phyloP scores from a whole-genome alignment of 92 coral and sea anemone genomes.

The Galaxea fascicularis region DNA sequence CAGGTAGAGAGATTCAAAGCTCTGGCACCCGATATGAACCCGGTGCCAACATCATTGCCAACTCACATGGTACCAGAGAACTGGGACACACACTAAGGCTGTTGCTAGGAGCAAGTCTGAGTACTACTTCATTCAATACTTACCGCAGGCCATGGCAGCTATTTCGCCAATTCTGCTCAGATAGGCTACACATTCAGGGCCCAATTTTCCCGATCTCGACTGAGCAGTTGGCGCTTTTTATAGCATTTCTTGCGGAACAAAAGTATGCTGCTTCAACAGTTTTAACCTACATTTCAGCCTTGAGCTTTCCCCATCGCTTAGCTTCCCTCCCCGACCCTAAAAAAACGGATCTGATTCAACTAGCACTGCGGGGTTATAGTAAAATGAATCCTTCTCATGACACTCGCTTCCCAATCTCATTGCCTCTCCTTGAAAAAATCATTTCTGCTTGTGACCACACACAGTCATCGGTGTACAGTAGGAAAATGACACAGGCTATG shows the following conservation, averaged over 20 bases:
- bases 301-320: constrained; percentile 41
- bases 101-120: constrained; percentile 20
- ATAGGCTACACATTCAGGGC: not conserved
- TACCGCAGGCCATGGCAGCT: constrained; percentile 10
- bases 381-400: constrained; percentile 44
- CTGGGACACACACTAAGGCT: constrained; percentile 32
- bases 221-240: constrained; percentile 23
- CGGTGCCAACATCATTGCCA: no score
- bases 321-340: constrained; percentile 29
- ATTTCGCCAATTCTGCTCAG: not conserved
- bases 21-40: constrained; percentile 14
- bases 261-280: constrained; percentile 1
- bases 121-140: constrained; percentile 12
- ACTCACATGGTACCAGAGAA: no score
- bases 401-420: constrained; percentile 53
- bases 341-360: not conserved
- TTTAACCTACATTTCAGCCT: constrained; percentile 48
- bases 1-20: constrained; percentile 57
- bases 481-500: constrained; percentile 37
- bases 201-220: not conserved
- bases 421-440: constrained; percentile 41
- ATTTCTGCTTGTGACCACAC: constrained; percentile 30
- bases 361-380: constrained; percentile 45
- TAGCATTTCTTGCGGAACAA: constrained; percentile 28
- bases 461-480: not conserved